These are phyloP conservation scores for Ametastegia equiseti DNA, from an alignment of 2,888 invertebrate genomes.

Conservation along the genomic window DNA sequence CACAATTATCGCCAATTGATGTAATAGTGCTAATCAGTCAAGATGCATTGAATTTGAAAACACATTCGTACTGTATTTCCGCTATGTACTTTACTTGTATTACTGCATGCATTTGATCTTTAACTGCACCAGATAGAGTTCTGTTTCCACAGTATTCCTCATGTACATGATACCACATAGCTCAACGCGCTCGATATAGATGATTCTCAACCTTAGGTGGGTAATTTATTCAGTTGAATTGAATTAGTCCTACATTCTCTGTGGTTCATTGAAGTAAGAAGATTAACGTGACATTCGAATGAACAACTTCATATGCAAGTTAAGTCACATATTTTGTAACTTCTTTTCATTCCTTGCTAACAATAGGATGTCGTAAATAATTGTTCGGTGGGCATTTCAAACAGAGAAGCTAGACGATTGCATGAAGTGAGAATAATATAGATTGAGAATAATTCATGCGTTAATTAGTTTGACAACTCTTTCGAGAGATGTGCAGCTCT, in stretches of 20 bases:
- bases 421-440: neutral
- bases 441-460: neutral
- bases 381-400: neutral
- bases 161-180: neutral
- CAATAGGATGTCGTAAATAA: neutral
- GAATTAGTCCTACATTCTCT: neutral
- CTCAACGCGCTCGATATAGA: neutral
- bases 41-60: constrained; percentile 1
- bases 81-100: neutral
- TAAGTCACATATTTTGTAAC: neutral
- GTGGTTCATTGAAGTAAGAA: neutral
- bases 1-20: neutral
- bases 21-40: neutral
- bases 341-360: neutral
- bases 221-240: constrained; percentile 1
- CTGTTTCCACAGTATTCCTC: neutral
- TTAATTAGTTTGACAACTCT: neutral
- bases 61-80: neutral
- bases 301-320: neutral
- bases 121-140: neutral
- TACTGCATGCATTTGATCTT: neutral
- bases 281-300: neutral
- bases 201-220: neutral
- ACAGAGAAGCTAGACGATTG: neutral
- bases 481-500: neutral